Base-by-base conservation (phyloP, 2,888 invertebrate species). In the Homarus gammarus region DNA sequence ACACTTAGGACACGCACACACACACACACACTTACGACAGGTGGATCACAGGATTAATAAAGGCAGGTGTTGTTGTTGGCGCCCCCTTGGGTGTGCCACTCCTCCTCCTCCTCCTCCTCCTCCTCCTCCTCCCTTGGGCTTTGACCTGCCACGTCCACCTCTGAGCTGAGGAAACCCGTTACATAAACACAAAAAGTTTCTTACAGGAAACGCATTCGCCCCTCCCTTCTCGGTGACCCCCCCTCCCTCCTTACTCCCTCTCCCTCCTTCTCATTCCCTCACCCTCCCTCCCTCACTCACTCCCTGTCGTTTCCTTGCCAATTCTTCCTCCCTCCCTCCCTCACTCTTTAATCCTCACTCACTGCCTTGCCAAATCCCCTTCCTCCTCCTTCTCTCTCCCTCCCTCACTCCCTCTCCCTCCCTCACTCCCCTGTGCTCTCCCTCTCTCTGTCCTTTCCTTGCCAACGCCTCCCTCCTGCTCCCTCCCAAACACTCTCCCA, bases 111-210 rank as follows among this genome's bases (percentile, higher is more conserved):
- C n/a, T n/a, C n/a, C n/a, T n/a, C n/a, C 78, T 44, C n/a, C n/a
- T n/a, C n/a, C n/a, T n/a, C n/a, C n/a, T n/a, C n/a, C n/a, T n/a
- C n/a, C n/a, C n/a, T n/a, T n/a, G 56, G 64, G 38, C 64, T 81
- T 56, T 81, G 81, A 81, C 81, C 81, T 56, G 38, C 36, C 27
- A 33, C 64, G 27, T 40, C 3, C 38, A 56, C 81, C 51, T 44
- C 33, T 10, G n/a, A 51, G n/a, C 81, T 64, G 27, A 22, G 56
- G 44, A 75, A 75, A 75, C 81, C 81, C 81, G 81, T 81, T 81
- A 81, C 81, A 64, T 81, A 81, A 81, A 81, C 81, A 81, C 81
- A 81, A 18, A 81, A 81, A 61, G 64, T 81, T 81, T 81, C 81
- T 81, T 64, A 61, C 81, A 81, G 81, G 81, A 81, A 81, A 81